Percentiles rank a stretch among this genome's conserved stretches.
Conservation (phyloP, 2,888 invertebrate species). For the Netelia melanura region DNA sequence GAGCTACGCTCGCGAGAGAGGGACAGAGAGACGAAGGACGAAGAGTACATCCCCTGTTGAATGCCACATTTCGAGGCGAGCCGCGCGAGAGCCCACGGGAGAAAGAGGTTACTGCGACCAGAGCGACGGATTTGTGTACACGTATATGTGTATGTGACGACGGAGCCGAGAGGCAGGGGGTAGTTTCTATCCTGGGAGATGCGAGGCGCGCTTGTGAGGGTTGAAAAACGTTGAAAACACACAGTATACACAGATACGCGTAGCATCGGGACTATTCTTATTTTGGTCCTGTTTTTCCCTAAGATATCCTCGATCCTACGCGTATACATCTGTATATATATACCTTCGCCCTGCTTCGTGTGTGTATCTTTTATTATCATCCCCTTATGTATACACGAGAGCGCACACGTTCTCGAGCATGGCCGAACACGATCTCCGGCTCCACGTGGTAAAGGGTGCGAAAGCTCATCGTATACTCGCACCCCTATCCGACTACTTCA, state of each 20-base stretch:
- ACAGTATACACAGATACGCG: slow-evolving; percentile 34
- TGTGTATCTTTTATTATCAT: not conserved
- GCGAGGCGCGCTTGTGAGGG: slow-evolving; percentile 62
- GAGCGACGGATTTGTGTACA: slow-evolving; percentile 31
- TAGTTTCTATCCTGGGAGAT: slow-evolving; percentile 70
- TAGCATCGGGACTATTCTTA: not conserved
- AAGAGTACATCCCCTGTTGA: slow-evolving; percentile 80
- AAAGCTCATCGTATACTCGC: slow-evolving; percentile 14
- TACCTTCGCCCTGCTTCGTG: not conserved
- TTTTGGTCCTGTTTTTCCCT: not conserved
- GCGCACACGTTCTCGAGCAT: not conserved
- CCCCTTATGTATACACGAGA: not conserved
- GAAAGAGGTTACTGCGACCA: slow-evolving; percentile 61
- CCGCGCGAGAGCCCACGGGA: slow-evolving; percentile 73
- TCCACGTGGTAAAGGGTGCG: slow-evolving; percentile 22
- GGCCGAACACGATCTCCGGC: not conserved
- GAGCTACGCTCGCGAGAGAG: slow-evolving; percentile 66
- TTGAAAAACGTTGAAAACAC: slow-evolving; percentile 67
- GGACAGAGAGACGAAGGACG: not conserved
- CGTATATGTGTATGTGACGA: not conserved
- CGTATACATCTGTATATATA: not conserved
- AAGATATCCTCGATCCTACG: not conserved
- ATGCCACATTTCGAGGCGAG: slow-evolving; percentile 82
- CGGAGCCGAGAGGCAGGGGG: not conserved
- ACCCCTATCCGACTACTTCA: not conserved